Evolutionary conservation across 2,888 invertebrate species (phyloP), one percentile per base, ranked within the genome.

Genomic region (Ditula angustiorana): DNA sequence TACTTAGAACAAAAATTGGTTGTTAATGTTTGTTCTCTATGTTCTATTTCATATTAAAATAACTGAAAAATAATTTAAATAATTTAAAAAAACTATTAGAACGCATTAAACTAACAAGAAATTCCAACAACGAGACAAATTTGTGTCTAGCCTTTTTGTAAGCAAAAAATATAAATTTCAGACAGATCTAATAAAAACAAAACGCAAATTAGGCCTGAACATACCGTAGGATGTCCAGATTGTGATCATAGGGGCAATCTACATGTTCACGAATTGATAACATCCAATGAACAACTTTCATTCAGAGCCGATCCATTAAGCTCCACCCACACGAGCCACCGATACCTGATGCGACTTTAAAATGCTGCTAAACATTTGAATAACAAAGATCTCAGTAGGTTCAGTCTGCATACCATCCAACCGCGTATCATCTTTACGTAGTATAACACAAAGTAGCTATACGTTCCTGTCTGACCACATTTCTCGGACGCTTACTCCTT

Each of bases 221-320:
- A 47, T 37, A 47, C 53, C 23, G 53, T 53, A 59, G 46, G 64
- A 59, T 23, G 64, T 46, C 46, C 62, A 69, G 67, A 79, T 81
- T 73, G 74, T 74, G 80, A 83, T 86, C 81, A 75, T 74, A 74
- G 79, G 68, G 79, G 77, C 78, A 82, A 88, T 86, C 84, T 81
- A 78, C 83, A 79, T 87, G 84, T 87, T 85, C 81, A 79, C 77
- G 77, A 79, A 85, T 85, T 81, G 88, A 89, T 90, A 88, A 85
- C 85, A 89, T 87, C 86, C 87, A 85, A 85, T 87, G 84, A 85
- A 87, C 87, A 87, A 89, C 86, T 88, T 88, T 87, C 86, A 77
- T 88, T 82, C 75, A 60, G 67, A 80, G 79, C 71, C 75, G 79
- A 86, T 85, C 85, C 81, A 86, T 90, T 88, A 85, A 79, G 82